Conservation (phyloP, 2,888 invertebrate species). For the Cryptophagus acutangulus region DNA sequence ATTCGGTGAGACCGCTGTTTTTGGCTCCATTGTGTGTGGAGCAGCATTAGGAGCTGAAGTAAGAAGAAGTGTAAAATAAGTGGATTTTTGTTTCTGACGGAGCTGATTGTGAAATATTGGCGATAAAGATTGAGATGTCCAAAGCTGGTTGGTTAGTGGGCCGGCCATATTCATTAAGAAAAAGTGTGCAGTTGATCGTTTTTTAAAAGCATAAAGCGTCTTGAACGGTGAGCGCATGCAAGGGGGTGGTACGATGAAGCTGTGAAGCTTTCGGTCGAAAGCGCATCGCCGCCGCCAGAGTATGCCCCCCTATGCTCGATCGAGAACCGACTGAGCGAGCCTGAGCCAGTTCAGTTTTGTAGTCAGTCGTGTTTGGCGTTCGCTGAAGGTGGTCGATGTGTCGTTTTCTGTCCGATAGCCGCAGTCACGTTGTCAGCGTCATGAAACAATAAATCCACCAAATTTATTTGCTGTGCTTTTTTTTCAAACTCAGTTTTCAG, state of each 20-base stretch:
- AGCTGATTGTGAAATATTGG: slow-evolving; percentile 28
- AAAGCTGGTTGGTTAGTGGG: slow-evolving; percentile 44
- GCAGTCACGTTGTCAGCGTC: slow-evolving; percentile 42
- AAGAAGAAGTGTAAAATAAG: too few species aligned
- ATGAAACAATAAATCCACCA: slow-evolving; percentile 20
- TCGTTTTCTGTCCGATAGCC: slow-evolving; percentile 28
- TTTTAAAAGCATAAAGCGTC: slow-evolving; percentile 41
- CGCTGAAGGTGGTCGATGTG: slow-evolving; percentile 29
- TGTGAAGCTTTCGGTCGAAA: slow-evolving; percentile 18
- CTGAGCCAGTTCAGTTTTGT: too few species aligned
- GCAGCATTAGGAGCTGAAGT: too few species aligned
- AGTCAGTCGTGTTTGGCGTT: slow-evolving; percentile 38
- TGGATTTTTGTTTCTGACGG: too few species aligned
- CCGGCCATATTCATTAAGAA: slow-evolving; percentile 44
- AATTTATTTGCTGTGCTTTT: slow-evolving; percentile 11
- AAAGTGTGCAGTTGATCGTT: slow-evolving; percentile 43
- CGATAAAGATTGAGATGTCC: slow-evolving; percentile 34
- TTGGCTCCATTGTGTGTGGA: too few species aligned
- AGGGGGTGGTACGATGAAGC: slow-evolving; percentile 44
- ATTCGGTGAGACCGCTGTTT: too few species aligned
- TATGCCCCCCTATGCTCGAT: neutral
- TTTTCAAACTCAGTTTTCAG: slow-evolving; percentile 20
- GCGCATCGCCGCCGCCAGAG: slow-evolving; percentile 19
- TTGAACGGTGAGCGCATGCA: slow-evolving; percentile 40
- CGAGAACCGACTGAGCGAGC: slow-evolving; percentile 1